A percentile compares a stretch with the other conserved stretches of the same genome.
Evolutionary conservation across 2,888 invertebrate species (phyloP).

Genomic region (Adineta ricciae): DNA sequence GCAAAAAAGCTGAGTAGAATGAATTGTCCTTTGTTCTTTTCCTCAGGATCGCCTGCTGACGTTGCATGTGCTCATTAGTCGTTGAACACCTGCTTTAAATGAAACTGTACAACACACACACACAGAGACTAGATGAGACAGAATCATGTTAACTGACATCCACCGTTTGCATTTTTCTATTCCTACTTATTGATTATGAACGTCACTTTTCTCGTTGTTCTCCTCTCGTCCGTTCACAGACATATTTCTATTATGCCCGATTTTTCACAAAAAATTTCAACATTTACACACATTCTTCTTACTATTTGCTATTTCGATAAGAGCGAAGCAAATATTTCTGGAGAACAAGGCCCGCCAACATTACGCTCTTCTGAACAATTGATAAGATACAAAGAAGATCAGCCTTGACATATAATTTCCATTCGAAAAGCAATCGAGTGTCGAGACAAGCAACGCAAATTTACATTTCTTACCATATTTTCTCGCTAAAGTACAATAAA

Average conservation of each 20-base stretch:
- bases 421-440: not conserved
- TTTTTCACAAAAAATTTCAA: not conserved
- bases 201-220: not conserved
- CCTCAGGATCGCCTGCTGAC: not conserved
- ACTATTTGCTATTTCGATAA: not conserved
- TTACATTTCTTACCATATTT: constrained; percentile 2
- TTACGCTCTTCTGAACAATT: not conserved
- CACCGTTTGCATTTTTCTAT: not conserved
- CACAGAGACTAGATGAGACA: no score
- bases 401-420: constrained; percentile 9
- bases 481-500: constrained; percentile 3
- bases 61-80: not conserved
- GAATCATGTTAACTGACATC: no score
- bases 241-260: not conserved
- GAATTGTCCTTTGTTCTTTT: not conserved
- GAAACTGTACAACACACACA: not conserved
- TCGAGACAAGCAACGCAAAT: not conserved
- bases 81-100: not conserved
- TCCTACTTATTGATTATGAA: not conserved
- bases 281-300: not conserved
- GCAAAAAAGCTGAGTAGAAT: not conserved
- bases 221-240: not conserved
- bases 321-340: not conserved
- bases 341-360: not conserved
- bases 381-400: not conserved